Percentiles rank a stretch among this genome's conserved stretches.
Evolutionary conservation across 2,888 invertebrate species (phyloP).

Genomic region (Mesorhabditis sp.): DNA sequence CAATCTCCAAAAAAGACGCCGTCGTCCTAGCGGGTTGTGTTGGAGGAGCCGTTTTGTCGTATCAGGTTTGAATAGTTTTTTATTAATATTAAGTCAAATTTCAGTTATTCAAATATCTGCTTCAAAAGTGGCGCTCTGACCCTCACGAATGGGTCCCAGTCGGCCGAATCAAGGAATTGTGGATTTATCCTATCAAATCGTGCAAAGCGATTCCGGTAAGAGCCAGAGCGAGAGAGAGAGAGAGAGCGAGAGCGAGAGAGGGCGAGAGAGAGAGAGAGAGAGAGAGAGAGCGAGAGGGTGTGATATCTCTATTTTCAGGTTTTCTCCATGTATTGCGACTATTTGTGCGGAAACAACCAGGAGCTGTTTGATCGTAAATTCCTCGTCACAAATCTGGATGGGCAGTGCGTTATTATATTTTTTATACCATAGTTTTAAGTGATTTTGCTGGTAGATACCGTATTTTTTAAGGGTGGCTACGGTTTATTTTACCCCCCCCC

Average conservation of each 20-base stretch:
- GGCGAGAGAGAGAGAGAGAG: background rate
- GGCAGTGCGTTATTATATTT: slow-evolving; percentile 16
- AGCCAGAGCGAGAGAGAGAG: background rate
- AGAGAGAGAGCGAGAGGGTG: slow-evolving; percentile 12
- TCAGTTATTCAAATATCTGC: background rate
- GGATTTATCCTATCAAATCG: slow-evolving; percentile 33
- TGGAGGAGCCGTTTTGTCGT: slow-evolving; percentile 25
- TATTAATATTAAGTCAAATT: background rate
- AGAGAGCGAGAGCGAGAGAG: background rate
- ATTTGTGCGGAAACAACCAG: slow-evolving; percentile 18
- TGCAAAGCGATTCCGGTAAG: slow-evolving; percentile 20
- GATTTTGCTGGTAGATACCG: too few relatives aligned
- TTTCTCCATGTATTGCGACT: slow-evolving; percentile 29
- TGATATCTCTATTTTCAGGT: slow-evolving; percentile 22
- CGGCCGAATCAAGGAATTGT: slow-evolving; percentile 27
- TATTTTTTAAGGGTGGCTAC: too few relatives aligned
- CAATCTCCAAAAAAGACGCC: background rate
- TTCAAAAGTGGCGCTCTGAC: background rate
- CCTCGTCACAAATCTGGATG: slow-evolving; percentile 22
- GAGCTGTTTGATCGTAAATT: slow-evolving; percentile 29
- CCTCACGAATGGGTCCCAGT: slow-evolving; percentile 30
- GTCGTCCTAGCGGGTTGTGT: slow-evolving; percentile 24
- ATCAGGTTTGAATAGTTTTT: slow-evolving; percentile 20
- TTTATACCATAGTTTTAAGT: background rate
- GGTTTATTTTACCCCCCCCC: too few relatives aligned